Evolutionary conservation across 2,888 invertebrate genomes (phyloP).

Genomic region (Lithophane socia): DNA sequence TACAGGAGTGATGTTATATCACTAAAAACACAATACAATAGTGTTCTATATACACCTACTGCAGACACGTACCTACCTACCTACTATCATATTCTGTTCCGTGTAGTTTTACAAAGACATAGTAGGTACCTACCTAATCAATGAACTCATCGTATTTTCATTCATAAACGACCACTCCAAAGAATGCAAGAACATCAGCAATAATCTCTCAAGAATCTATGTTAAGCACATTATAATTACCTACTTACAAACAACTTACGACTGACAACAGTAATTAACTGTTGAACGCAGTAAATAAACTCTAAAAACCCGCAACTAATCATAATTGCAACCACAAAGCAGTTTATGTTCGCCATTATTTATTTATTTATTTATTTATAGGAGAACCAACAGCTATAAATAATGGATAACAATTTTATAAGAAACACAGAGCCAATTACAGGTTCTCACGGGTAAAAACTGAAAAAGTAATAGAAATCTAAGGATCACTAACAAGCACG

Average conservation of each 20-base stretch:
- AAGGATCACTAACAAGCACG: no score
- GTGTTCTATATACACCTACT: not conserved
- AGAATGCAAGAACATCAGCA: conserved; percentile 25
- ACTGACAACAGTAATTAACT: conserved; percentile 14
- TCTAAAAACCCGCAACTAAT: conserved; percentile 22
- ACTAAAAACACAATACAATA: not conserved
- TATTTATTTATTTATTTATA: no score
- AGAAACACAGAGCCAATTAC: no score
- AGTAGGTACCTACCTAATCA: not conserved
- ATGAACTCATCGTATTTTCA: not conserved
- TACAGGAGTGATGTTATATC: not conserved
- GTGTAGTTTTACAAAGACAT: not conserved
- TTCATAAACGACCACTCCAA: conserved; percentile 25
- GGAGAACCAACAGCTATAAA: no score
- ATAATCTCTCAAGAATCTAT: conserved; percentile 41
- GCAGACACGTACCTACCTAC: not conserved
- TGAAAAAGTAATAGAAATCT: no score
- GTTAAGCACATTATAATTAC: conserved; percentile 55
- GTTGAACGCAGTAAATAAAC: conserved; percentile 27
- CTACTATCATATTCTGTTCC: not conserved
- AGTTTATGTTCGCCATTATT: conserved; percentile 10
- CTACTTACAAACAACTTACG: conserved; percentile 31
- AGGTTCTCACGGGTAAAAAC: no score
- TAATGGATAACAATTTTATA: no score
- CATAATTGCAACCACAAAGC: conserved; percentile 34